Percentiles rank a stretch among this genome's conserved stretches.
Conservation (phyloP, 1,140 invertebrate species). For the Temnothorax nylanderi region DNA sequence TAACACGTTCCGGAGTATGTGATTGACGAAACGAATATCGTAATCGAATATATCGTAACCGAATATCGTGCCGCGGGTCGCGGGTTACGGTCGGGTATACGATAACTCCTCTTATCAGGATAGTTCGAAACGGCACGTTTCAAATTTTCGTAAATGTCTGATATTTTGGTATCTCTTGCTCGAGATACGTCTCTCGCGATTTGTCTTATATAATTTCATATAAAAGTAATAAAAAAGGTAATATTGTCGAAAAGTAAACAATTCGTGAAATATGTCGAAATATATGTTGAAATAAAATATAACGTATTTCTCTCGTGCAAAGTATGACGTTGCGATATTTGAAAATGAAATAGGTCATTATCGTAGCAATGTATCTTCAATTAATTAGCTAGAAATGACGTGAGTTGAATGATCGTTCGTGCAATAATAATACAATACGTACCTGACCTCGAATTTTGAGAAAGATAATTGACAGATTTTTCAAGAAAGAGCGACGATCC, state of each 20-base stretch:
- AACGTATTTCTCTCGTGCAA: not conserved
- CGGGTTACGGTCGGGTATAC: not conserved
- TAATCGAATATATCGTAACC: not conserved
- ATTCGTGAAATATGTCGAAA: not conserved
- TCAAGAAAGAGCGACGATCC: not conserved
- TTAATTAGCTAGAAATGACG: not conserved
- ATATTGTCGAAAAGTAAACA: not conserved
- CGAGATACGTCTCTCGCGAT: not conserved
- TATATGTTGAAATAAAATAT: not conserved
- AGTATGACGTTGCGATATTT: not conserved
- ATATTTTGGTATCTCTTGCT: not conserved
- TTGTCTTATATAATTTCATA: not conserved
- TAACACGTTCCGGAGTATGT: not conserved
- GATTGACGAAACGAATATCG: not conserved
- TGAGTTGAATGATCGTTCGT: not conserved
- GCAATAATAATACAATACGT: not conserved
- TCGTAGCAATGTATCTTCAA: not conserved
- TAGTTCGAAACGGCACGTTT: slow-evolving; percentile 17
- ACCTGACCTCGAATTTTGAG: not conserved
- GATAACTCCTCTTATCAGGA: not conserved
- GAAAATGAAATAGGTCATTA: not conserved
- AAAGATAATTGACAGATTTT: not conserved
- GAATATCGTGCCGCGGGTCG: not conserved
- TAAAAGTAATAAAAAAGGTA: not conserved
- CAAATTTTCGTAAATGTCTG: slow-evolving; percentile 1